Percentiles rank a stretch among this genome's conserved stretches.
Evolutionary conservation across 2,113 vertebrate species (phyloP).

Genomic region (Caloenas nicobarica): DNA sequence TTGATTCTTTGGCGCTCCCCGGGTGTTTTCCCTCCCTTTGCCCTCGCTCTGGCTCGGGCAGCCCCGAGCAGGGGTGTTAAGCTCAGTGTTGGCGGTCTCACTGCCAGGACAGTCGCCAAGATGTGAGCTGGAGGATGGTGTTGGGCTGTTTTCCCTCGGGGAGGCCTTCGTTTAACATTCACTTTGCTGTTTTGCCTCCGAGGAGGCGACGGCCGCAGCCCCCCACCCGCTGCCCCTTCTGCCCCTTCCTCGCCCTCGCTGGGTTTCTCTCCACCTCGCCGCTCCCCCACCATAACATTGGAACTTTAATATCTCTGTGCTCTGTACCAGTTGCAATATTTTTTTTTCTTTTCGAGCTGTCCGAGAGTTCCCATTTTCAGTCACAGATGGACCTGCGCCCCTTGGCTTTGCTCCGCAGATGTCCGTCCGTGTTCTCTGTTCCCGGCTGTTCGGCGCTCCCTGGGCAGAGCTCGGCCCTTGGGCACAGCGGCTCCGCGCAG

Average conservation of each 20-base stretch:
- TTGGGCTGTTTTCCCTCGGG: not conserved
- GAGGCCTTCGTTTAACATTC: slow-evolving; percentile 1
- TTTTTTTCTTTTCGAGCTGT: fast-evolving
- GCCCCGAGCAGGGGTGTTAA: no score
- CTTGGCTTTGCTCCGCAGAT: not conserved
- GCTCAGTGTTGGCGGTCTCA: no score
- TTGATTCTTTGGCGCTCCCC: not conserved
- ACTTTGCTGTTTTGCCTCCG: not conserved
- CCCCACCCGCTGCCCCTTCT: not conserved
- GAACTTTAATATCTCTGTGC: not conserved
- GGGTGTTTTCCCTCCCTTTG: not conserved
- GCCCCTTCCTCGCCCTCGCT: not conserved
- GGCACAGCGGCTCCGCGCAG: no score
- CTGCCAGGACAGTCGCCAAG: not conserved
- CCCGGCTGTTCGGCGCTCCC: not conserved
- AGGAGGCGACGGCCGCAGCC: not conserved
- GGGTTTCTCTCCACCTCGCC: not conserved
- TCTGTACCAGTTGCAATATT: not conserved
- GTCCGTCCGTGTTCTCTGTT: no score
- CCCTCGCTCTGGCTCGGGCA: not conserved
- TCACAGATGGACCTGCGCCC: not conserved
- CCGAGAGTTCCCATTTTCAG: not conserved
- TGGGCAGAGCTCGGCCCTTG: not conserved
- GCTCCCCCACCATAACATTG: not conserved
- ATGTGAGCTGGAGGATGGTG: not conserved